phyloP scores from a whole-genome alignment of 2,113 vertebrate species.

The Grantiella picta region DNA sequence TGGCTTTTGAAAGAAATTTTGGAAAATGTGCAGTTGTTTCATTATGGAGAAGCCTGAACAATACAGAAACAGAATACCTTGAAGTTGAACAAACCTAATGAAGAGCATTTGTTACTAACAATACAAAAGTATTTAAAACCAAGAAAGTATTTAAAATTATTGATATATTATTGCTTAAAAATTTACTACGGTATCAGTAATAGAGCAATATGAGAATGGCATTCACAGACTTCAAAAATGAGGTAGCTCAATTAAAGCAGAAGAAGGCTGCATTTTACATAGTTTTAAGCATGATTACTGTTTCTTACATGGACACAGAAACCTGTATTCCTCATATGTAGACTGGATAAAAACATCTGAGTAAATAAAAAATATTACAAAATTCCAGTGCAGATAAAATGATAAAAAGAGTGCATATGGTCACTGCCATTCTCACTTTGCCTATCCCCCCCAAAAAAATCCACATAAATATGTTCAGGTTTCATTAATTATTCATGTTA shows the following conservation, averaged over 20 bases:
- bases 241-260: background rate
- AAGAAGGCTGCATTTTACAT: background rate
- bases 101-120: background rate
- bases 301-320: background rate
- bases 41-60: background rate
- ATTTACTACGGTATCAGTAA: background rate
- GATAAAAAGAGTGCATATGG: fast-evolving
- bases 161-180: background rate
- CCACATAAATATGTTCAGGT: background rate
- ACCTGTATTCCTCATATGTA: background rate
- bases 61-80: background rate
- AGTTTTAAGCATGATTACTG: background rate
- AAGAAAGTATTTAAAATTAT: background rate
- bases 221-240: background rate
- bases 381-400: background rate
- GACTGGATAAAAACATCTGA: background rate
- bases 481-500: background rate
- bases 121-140: background rate
- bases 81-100: background rate
- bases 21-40: background rate
- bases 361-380: background rate
- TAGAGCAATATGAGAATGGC: background rate
- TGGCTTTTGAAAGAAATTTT: background rate
- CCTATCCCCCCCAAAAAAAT: background rate
- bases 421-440: background rate